phyloP scores from a whole-genome alignment of 2,797 vertebrate species.

The Mormyrops attenuatus region DNA sequence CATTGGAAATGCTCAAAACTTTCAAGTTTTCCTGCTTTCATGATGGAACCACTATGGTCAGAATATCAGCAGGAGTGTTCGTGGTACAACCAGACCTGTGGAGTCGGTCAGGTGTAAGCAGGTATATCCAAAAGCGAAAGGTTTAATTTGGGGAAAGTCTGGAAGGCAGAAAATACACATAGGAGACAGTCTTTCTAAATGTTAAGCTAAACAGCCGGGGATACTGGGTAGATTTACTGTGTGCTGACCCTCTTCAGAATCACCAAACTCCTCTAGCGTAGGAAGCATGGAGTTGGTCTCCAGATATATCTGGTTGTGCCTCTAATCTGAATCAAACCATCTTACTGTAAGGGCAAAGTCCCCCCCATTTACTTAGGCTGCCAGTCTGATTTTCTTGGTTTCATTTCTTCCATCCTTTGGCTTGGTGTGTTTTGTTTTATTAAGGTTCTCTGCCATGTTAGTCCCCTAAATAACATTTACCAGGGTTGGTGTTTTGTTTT shows the following conservation, averaged over 20 bases:
- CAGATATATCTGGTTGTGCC: background rate
- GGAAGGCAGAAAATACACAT: background rate
- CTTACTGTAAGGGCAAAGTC: background rate
- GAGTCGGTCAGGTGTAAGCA: background rate
- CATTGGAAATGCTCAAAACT: background rate
- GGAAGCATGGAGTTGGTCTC: background rate
- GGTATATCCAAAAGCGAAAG: background rate
- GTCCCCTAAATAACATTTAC: conserved; percentile 25
- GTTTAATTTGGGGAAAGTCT: background rate
- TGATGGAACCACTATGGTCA: background rate
- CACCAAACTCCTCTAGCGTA: background rate
- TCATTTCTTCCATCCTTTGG: background rate
- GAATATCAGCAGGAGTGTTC: background rate
- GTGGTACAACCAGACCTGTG: background rate
- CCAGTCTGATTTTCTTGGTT: background rate
- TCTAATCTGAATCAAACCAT: background rate
- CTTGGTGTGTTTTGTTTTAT: background rate
- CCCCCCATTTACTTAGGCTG: background rate
- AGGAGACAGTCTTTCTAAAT: background rate
- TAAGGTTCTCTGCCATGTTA: conserved; percentile 19
- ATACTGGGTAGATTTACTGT: background rate
- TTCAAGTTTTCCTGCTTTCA: background rate
- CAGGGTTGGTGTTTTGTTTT: conserved; percentile 48
- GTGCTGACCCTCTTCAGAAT: background rate
- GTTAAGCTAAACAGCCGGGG: background rate